A percentile compares a stretch with the other conserved stretches of the same genome.
These are phyloP conservation scores for Atherinosoma microstoma DNA, from an alignment of 2,797 vertebrate genomes.

Conservation along the genomic window DNA sequence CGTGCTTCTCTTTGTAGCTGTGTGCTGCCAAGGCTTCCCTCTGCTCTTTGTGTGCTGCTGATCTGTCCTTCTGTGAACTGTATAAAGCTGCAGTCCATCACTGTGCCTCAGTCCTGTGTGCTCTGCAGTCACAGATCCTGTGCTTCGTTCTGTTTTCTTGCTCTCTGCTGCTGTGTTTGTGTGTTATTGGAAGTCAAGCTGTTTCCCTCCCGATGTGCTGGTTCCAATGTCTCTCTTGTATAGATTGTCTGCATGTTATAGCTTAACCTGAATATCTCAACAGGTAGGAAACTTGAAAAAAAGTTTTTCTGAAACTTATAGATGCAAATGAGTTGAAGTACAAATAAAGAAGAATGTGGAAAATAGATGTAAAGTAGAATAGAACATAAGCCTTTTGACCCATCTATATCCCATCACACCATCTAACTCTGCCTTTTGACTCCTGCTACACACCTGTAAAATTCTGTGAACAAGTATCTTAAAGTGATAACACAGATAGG, in stretches of 20 bases:
- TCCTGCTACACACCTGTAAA: not conserved
- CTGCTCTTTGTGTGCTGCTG: constrained; percentile 52
- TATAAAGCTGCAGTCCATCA: constrained; percentile 51
- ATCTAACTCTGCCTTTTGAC: not conserved
- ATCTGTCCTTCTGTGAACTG: constrained; percentile 52
- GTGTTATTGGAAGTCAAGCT: constrained; percentile 28
- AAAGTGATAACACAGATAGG: not conserved
- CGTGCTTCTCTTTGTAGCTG: constrained; percentile 60
- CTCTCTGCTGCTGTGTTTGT: constrained; percentile 49
- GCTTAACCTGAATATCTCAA: not conserved
- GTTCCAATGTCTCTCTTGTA: not conserved
- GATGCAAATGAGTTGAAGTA: not conserved
- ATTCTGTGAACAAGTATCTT: not conserved
- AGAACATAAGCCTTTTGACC: not conserved
- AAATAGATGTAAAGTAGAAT: too few species aligned
- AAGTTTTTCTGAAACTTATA: not conserved
- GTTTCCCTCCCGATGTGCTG: not conserved
- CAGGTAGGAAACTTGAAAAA: not conserved
- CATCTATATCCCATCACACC: not conserved
- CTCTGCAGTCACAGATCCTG: constrained; percentile 46
- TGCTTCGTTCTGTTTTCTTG: constrained; percentile 28
- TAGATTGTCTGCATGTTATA: not conserved
- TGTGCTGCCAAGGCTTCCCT: constrained; percentile 63
- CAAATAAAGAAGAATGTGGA: too few species aligned
- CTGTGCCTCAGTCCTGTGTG: constrained; percentile 45